Evolutionary conservation across 2,888 invertebrate species (phyloP), one percentile per base, ranked within the genome.

Genomic region (Tethea ocularis): DNA sequence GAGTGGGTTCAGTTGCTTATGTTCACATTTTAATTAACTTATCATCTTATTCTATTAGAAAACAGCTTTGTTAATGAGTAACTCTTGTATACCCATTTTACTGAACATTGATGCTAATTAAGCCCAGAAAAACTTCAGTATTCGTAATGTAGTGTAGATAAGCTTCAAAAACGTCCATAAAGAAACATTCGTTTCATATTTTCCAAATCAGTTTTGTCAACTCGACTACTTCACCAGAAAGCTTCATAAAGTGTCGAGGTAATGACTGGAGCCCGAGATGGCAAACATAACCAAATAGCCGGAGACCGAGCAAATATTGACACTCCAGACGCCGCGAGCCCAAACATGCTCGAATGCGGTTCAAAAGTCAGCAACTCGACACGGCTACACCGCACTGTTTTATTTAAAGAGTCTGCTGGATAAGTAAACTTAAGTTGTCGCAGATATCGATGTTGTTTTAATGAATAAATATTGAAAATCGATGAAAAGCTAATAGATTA

Each of bases 231-330:
- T 22, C 29, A 33, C 36, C 33, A 36, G 54, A 54, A 54, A 17
- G 54, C 22, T 20, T 54, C 54, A 54, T 54, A 54, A 54, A 54
- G 54, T 54, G 54, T 54, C 54, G 54, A 54, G 22, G 54, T 57
- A 57, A 57, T 57, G 57, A 57, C 51, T 51, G 57, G 29, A 51
- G 57, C 51, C 33, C 7, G 46, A 51, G 33, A 51, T 57, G 57
- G 46, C 51, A 57, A 51, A 57, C 57, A 51, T 57, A 57, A 57
- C 57, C 57, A 33, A 53, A 53, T 53, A 53, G 33, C 53, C 53
- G 53, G 20, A 20, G 20, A 29, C 53, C 33, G 33, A 13, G 33
- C 53, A 54, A 54, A 54, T 54, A 33, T 54, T 54, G 57, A 57
- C 57, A 54, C 57, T 46, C 29, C 20, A 33, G 51, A 33, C 57